A percentile compares a stretch with the other conserved stretches of the same genome.
phyloP scores from a whole-genome alignment of 2,888 invertebrate species.

The Choreutis nemorana region DNA sequence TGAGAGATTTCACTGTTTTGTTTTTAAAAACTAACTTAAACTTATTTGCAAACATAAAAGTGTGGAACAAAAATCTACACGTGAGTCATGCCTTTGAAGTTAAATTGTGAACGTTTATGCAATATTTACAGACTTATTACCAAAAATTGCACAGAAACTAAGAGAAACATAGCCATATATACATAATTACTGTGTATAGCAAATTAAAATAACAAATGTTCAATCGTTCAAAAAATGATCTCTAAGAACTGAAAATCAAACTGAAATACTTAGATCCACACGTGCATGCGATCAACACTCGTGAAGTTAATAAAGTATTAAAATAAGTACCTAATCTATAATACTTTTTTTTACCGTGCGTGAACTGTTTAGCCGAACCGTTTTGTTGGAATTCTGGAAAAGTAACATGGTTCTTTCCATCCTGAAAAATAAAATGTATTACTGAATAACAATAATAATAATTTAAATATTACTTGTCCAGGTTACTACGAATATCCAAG shows the following conservation, averaged over 20 bases:
- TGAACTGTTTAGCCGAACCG: conserved; percentile 86
- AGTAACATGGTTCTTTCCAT: conserved; percentile 89
- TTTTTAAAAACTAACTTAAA: too few species aligned
- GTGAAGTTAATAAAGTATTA: conserved; percentile 58
- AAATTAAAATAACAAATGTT: conserved; percentile 7
- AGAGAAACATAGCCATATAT: too few species aligned
- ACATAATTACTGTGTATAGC: conserved; percentile 8
- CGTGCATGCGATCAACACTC: conserved; percentile 64
- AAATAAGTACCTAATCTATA: conserved; percentile 72
- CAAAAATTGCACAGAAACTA: too few species aligned
- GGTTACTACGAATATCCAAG: too few species aligned
- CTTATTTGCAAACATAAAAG: too few species aligned
- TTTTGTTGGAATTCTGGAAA: conserved; percentile 92
- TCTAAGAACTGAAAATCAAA: conserved; percentile 20
- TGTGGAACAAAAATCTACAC: too few species aligned
- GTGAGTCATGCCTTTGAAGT: too few species aligned
- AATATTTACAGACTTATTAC: too few species aligned
- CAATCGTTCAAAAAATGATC: conserved; percentile 16
- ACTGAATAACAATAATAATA: conserved; percentile 3
- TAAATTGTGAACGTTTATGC: too few species aligned
- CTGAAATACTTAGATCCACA: conserved; percentile 48
- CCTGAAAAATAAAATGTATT: conserved; percentile 56
- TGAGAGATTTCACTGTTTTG: too few species aligned
- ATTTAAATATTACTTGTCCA: conserved; percentile 1
- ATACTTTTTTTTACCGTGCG: conserved; percentile 83